phyloP scores from a whole-genome alignment of 2,797 vertebrate genomes.

The Lemur catta region DNA sequence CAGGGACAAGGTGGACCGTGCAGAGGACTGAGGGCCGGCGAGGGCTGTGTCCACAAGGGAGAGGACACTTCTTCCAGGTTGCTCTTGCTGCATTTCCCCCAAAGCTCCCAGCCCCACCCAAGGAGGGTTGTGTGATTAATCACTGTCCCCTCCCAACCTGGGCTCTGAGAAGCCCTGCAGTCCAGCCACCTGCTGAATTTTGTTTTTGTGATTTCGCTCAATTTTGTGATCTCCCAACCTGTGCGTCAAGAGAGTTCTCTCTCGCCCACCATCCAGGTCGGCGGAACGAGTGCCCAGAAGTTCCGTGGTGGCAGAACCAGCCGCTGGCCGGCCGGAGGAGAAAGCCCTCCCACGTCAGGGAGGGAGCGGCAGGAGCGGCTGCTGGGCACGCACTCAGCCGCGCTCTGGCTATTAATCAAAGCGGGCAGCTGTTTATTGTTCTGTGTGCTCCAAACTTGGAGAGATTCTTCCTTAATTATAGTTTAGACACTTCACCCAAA shows the following conservation, averaged over 20 bases:
- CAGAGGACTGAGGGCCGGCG: accelerated
- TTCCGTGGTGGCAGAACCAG: accelerated
- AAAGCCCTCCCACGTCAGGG: accelerated
- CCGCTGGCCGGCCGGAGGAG: accelerated
- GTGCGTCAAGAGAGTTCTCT: accelerated
- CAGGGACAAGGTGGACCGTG: accelerated
- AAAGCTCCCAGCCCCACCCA: accelerated
- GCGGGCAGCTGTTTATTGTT: slow-evolving; percentile 33
- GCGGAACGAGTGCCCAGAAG: accelerated
- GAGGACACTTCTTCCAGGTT: accelerated
- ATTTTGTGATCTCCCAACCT: background rate
- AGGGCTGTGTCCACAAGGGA: background rate
- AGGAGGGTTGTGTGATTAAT: background rate
- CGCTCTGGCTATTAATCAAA: background rate
- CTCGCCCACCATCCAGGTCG: accelerated
- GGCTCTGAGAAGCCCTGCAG: background rate
- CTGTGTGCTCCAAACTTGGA: background rate
- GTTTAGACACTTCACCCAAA: background rate
- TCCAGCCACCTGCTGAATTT: background rate
- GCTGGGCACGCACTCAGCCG: accelerated
- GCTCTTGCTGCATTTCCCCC: background rate
- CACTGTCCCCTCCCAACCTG: no score
- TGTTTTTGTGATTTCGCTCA: background rate
- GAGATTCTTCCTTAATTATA: slow-evolving; percentile 29
- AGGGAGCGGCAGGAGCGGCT: accelerated